Base-by-base conservation (phyloP, 2,797 vertebrate species). In the Tadarida brasiliensis region DNA sequence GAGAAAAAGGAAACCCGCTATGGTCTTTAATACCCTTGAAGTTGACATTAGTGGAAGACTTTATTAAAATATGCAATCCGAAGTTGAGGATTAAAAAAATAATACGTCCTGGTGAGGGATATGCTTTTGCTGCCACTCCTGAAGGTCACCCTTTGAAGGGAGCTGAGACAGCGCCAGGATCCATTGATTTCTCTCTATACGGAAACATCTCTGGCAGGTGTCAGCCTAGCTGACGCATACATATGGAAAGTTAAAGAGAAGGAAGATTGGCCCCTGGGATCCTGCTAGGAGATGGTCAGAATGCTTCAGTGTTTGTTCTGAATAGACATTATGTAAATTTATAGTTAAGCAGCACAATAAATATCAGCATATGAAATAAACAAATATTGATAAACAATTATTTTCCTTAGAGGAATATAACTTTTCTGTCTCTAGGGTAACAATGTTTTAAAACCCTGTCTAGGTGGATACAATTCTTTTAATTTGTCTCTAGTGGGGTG, bases 81-180 rank as follows among this genome's bases (percentile, higher is more conserved):
- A 94, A 91, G 47, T 74, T 77, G 70, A 78, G 51, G 57, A 77
- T 61, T 94, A 70, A 73, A 76, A 95, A 22, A 67, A 30, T 56
- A 15, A 16, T 22, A 35, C 8, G 3, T 85, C 70, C 7, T 39
- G 14, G 65, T 15, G 24, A 15, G 57, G 16, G 44, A 87, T 76
- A 17, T 57, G 61, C 63, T 63, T 63, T 68, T 68, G 82, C 85
- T 87, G 57, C 39, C 22, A 24, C 71, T 74, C 70, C 82, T 83
- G 51, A 90, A 82, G 95, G 84, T 96, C 82, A 89, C 39, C 71
- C 39, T 89, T 71, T 54, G 67, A 91, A 85, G 87, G 68, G 49
- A 59, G 35, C 51, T 11, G 63, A 68, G 95, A 17, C 0, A 2
- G 49, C 26, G 7, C 76, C 71, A 65, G 80, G 78, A 51, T 71